These are phyloP conservation scores for Andricus grossulariae DNA, from an alignment of 1,140 invertebrate genomes.

Conservation along the genomic window DNA sequence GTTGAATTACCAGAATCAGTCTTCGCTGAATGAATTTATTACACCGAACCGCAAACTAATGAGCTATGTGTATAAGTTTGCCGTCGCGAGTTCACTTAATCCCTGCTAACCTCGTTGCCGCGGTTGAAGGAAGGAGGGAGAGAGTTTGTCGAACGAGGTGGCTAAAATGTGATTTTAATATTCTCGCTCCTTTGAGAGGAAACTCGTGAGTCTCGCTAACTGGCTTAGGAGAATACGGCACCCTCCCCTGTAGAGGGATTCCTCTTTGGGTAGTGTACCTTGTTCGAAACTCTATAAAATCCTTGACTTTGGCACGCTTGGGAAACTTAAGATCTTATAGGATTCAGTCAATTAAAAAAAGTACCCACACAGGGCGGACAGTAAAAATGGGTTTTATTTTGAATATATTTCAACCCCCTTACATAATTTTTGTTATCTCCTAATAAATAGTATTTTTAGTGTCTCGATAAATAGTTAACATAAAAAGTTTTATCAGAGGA, in stretches of 20 bases:
- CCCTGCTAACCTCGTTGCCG: constrained; percentile 60
- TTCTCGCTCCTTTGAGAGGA: constrained; percentile 67
- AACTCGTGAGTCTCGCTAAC: constrained; percentile 66
- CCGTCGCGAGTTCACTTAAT: constrained; percentile 62
- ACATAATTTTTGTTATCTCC: not conserved
- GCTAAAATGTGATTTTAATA: constrained; percentile 72
- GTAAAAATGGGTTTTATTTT: no score
- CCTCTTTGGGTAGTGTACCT: constrained; percentile 60
- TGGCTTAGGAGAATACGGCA: constrained; percentile 57
- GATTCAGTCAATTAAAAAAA: not conserved
- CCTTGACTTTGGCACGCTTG: constrained; percentile 48
- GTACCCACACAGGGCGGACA: not conserved
- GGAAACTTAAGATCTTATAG: not conserved
- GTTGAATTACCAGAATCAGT: constrained; percentile 14
- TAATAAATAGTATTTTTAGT: not conserved
- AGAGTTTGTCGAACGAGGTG: constrained; percentile 59
- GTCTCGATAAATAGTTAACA: no score
- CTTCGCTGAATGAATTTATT: constrained; percentile 1
- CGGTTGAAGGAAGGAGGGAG: constrained; percentile 37
- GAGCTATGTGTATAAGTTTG: constrained; percentile 25
- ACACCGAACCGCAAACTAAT: constrained; percentile 2
- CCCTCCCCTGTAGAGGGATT: constrained; percentile 44
- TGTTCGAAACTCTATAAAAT: constrained; percentile 68
- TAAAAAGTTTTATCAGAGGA: no score
- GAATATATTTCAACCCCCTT: no score